Evolutionary conservation across 1,140 invertebrate genomes (phyloP), one percentile per base, ranked within the genome.

Genomic region (Nasonia longicornis): DNA sequence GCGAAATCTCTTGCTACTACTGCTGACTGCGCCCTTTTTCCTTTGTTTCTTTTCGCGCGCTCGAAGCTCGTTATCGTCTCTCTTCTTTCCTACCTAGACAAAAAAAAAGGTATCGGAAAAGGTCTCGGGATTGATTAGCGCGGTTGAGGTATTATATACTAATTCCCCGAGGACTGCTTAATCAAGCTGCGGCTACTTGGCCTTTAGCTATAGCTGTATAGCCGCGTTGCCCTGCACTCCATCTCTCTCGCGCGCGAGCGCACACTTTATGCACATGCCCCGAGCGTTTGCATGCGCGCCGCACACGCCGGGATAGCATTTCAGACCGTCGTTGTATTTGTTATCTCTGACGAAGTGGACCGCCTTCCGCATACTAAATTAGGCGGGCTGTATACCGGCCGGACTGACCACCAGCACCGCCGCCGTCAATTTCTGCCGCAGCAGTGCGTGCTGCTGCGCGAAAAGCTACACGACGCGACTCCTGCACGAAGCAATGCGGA

Each of bases 291-390:
- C 31, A 38, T 70, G 64, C 35, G 35, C 69, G 2, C 35, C 69
- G 26, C 26, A 16, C 69, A 10, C 35, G 35, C 26, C 20, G 11
- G 29, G 42, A 73, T 8, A 48, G 14, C n/a, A 52, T 73, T 73
- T 48, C 69, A 8, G 20, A 71, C 16, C 69, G 6, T 42, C 69
- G 69, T 20, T 35, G 73, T 35, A 75, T 75, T 75, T n/a, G 52
- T 75, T 75, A 75, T 75, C 71, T 73, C 71, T 31, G 22, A 26
- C 38, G 73, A 75, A 75, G 73, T 75, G 73, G 73, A 75, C 52
- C 45, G 16, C 52, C 72, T 74, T 58, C 11, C 52, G 73, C 73
- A 75, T 63, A 63, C 73, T 58, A 63, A 58, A 75, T 75, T 75
- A 75, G 71, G 3, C 26, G 14, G 8, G 35, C 20, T n/a, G 3